Evolutionary conservation across 2,113 vertebrate species (phyloP).

Genomic region (Thomomys bottae): DNA sequence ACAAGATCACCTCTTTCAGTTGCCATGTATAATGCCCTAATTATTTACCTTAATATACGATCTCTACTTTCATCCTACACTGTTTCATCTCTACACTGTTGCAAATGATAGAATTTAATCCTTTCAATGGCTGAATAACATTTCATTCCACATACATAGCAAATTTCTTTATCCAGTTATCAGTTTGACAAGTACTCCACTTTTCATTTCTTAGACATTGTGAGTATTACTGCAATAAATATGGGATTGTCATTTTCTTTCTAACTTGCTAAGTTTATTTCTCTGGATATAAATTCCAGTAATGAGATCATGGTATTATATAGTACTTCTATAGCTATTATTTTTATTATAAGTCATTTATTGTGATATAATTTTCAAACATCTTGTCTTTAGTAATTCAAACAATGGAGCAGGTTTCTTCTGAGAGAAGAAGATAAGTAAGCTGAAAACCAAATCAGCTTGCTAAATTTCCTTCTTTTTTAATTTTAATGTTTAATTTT

Average conservation of each 20-base stretch:
- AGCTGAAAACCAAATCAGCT: too few relatives aligned
- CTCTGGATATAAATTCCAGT: not conserved
- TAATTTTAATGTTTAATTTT: too few relatives aligned
- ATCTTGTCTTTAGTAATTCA: too few relatives aligned
- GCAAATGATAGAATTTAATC: too few relatives aligned
- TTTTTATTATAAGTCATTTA: too few relatives aligned
- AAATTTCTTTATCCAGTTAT: not conserved
- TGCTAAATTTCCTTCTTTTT: too few relatives aligned
- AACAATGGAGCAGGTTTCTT: too few relatives aligned
- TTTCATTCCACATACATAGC: not conserved
- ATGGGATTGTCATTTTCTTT: not conserved
- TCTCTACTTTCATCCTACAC: too few relatives aligned
- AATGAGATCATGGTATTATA: not conserved
- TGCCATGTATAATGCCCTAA: not conserved
- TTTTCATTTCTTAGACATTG: not conserved
- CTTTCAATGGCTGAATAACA: not conserved
- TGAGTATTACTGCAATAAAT: not conserved
- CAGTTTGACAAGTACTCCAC: not conserved
- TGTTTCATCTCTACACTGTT: too few relatives aligned
- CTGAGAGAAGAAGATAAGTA: too few relatives aligned
- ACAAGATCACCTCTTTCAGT: not conserved
- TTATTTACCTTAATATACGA: not conserved
- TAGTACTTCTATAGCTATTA: not conserved
- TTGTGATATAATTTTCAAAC: too few relatives aligned
- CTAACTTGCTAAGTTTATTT: not conserved